Percentiles rank a stretch among this genome's conserved stretches.
Conservation (phyloP, 2,888 invertebrate genomes). For the Tachina lurida region DNA sequence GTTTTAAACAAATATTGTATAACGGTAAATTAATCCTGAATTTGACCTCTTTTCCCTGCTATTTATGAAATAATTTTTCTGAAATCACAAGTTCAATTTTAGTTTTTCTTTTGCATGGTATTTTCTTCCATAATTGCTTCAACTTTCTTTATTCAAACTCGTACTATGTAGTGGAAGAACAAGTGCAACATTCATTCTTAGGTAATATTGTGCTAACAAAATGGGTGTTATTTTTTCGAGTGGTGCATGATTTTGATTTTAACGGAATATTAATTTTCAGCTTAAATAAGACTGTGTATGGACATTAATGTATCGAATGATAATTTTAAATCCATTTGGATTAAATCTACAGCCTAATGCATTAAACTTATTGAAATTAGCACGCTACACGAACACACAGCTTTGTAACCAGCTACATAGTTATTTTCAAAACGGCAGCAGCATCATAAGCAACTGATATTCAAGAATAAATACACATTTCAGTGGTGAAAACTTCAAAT, state of each 20-base stretch:
- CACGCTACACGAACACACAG: too few species aligned
- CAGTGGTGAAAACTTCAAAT: too few species aligned
- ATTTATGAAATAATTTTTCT: constrained; percentile 24
- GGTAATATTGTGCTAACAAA: constrained; percentile 28
- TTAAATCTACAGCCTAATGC: too few species aligned
- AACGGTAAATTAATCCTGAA: constrained; percentile 40
- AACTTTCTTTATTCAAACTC: constrained; percentile 25
- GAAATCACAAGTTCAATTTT: constrained; percentile 32
- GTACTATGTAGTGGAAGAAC: not conserved
- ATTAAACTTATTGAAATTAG: too few species aligned
- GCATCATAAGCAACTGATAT: too few species aligned
- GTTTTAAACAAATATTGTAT: not conserved
- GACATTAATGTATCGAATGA: too few species aligned
- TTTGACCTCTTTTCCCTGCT: not conserved
- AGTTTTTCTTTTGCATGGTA: not conserved
- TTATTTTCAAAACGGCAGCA: too few species aligned
- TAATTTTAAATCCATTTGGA: too few species aligned
- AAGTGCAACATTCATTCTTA: constrained; percentile 15
- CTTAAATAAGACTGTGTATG: too few species aligned
- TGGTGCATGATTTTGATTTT: not conserved
- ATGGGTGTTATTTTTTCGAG: not conserved
- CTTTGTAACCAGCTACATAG: too few species aligned
- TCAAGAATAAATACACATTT: too few species aligned
- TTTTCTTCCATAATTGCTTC: constrained; percentile 42
- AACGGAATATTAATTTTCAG: too few species aligned